A percentile compares a stretch with the other conserved stretches of the same genome.
Conservation (phyloP, 2,888 invertebrate species). For the Lasioglossum zephyrum region DNA sequence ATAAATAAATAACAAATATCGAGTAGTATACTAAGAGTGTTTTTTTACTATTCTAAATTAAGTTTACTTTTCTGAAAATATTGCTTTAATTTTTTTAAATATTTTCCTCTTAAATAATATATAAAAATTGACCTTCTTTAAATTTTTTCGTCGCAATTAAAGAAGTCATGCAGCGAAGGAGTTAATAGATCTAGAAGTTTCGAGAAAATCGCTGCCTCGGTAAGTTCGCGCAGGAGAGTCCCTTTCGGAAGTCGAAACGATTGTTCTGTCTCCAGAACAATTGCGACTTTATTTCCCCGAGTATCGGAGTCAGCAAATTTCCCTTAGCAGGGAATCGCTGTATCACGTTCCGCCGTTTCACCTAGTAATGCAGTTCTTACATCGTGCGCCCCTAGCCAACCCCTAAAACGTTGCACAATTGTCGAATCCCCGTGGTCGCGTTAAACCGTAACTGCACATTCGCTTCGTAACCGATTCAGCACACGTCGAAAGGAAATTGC, state of each 20-base stretch:
- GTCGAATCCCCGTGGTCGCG: background rate
- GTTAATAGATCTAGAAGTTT: background rate
- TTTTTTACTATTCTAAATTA: too few relatives aligned
- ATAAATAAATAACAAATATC: too few relatives aligned
- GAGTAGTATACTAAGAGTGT: too few relatives aligned
- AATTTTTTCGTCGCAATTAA: too few relatives aligned
- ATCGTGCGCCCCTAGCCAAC: background rate
- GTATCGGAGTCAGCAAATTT: conserved; percentile 1
- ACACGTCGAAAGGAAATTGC: conserved; percentile 28
- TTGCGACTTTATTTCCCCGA: background rate
- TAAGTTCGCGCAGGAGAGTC: background rate
- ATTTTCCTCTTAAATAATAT: too few relatives aligned
- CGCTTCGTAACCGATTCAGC: conserved; percentile 14
- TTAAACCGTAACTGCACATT: conserved; percentile 11
- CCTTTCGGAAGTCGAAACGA: background rate
- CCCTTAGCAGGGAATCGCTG: background rate
- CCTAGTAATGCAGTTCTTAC: background rate
- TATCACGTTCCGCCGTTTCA: background rate
- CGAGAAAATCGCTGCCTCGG: background rate
- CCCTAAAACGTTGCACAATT: background rate
- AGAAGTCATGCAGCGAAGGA: too few relatives aligned
- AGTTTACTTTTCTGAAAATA: too few relatives aligned
- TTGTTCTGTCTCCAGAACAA: background rate
- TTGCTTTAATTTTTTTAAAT: too few relatives aligned
- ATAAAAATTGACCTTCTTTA: too few relatives aligned